phyloP scores from a whole-genome alignment of 2,888 invertebrate species.

The Tethea ocularis region DNA sequence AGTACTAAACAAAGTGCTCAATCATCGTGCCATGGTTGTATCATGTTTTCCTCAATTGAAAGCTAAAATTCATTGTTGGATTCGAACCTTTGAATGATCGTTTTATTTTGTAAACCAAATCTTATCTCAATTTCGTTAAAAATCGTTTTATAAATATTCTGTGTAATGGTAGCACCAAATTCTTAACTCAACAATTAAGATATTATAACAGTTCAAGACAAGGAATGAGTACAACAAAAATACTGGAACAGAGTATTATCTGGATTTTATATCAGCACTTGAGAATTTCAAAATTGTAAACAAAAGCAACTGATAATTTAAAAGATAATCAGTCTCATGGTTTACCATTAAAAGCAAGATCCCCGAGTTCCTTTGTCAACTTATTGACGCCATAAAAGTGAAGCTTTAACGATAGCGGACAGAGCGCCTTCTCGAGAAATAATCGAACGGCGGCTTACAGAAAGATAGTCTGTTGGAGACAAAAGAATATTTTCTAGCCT shows the following conservation, averaged over 20 bases:
- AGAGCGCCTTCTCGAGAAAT: constrained; percentile 40
- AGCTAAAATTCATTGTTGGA: no score
- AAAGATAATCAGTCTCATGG: constrained; percentile 53
- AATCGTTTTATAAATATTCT: neutral
- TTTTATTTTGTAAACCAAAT: no score
- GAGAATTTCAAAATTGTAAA: constrained; percentile 25
- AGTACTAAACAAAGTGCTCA: no score
- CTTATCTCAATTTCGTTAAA: no score
- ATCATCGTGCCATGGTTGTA: no score
- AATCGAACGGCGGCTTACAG: constrained; percentile 71
- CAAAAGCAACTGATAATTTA: constrained; percentile 41
- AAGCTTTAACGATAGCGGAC: constrained; percentile 38
- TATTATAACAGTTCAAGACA: neutral
- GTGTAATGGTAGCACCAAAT: neutral
- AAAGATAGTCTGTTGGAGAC: constrained; percentile 69
- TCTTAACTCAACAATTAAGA: neutral
- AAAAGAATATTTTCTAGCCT: constrained; percentile 81
- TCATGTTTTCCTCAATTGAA: no score
- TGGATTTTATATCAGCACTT: constrained; percentile 15
- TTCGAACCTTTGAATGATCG: no score
- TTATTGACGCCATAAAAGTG: constrained; percentile 63
- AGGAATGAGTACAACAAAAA: constrained; percentile 15
- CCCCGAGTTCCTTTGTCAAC: constrained; percentile 53
- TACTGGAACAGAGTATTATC: constrained; percentile 7
- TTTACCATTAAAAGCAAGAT: constrained; percentile 52